These are phyloP conservation scores for Osmoderma eremita DNA, from an alignment of 2,888 invertebrate species.

Conservation along the genomic window DNA sequence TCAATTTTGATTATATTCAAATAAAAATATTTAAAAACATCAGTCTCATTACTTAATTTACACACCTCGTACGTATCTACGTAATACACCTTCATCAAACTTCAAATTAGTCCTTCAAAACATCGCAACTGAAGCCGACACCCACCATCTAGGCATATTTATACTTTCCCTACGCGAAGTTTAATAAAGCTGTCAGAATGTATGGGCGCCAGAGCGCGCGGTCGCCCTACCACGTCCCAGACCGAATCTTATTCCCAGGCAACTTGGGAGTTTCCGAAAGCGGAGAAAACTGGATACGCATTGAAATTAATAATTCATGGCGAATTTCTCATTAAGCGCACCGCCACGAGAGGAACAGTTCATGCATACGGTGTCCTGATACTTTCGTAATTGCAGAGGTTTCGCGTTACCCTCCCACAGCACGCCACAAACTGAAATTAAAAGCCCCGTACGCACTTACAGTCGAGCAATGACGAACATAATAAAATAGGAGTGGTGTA, in stretches of 20 bases:
- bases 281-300: slow-evolving; percentile 1
- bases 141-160: neutral
- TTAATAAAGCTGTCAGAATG: slow-evolving; percentile 25
- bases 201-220: neutral
- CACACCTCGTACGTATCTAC: too few relatives aligned
- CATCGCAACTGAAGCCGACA: too few relatives aligned
- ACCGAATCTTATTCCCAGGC: neutral
- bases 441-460: too few relatives aligned
- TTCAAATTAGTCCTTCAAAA: too few relatives aligned
- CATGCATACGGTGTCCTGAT: neutral
- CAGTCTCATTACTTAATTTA: too few relatives aligned
- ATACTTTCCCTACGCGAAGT: neutral
- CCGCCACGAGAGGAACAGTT: neutral
- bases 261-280: slow-evolving; percentile 1
- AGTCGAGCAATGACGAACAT: too few relatives aligned
- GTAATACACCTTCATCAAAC: too few relatives aligned
- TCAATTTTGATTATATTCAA: too few relatives aligned
- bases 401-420: slow-evolving; percentile 5
- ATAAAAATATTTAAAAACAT: too few relatives aligned
- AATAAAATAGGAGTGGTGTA: too few relatives aligned
- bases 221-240: neutral
- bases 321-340: slow-evolving; percentile 10
- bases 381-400: slow-evolving; percentile 9
- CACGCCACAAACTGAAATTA: slow-evolving; percentile 7
- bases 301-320: slow-evolving; percentile 15